Evolutionary conservation across 2,888 invertebrate species (phyloP), one percentile per base, ranked within the genome.

Genomic region (Latheticus oryzae): DNA sequence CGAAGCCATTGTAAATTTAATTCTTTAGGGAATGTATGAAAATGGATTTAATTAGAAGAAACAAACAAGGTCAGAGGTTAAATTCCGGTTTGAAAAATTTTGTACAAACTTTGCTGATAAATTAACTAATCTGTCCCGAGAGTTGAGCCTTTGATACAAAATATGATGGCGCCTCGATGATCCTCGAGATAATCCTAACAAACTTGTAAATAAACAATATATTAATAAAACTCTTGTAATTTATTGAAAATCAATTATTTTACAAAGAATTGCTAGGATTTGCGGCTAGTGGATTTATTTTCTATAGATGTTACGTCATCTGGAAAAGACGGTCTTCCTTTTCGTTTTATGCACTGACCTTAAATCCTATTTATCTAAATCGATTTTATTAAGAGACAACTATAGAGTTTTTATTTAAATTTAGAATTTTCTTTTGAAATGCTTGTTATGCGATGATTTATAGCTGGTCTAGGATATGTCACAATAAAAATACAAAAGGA

Each of bases 21-120:
- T 50, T 54, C 79, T 79, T 1, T 79, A 95, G 94, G 95, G 95
- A 7, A 38, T n/a, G n/a, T n/a, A n/a, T n/a, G 28, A 28, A 43
- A 43, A 9, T 5, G 15, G 8, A 28, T 40, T 23, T 45, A 32
- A 42, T 42, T 45, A 28, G 7, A 40, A 19, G 16, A 9, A 38
- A 21, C 17, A 16, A n/a, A 8, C 38, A 9, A 8, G 19, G n/a
- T n/a, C n/a, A n/a, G n/a, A n/a, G n/a, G 12, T 21, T 17, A 16
- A 37, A 23, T n/a, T 23, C 4, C 19, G 37, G 19, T 37, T 24
- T 5, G 3, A 24, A 9, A 37, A 17, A 37, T 5, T 19, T 8
- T 37, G 37, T 30, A 12, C 13, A 37, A 19, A 37, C 37, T 37
- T 37, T 37, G 9, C 7, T 4, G 37, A 17, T 8, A 17, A 37